phyloP scores from a whole-genome alignment of 2,797 vertebrate genomes.

The Champsocephalus gunnari region DNA sequence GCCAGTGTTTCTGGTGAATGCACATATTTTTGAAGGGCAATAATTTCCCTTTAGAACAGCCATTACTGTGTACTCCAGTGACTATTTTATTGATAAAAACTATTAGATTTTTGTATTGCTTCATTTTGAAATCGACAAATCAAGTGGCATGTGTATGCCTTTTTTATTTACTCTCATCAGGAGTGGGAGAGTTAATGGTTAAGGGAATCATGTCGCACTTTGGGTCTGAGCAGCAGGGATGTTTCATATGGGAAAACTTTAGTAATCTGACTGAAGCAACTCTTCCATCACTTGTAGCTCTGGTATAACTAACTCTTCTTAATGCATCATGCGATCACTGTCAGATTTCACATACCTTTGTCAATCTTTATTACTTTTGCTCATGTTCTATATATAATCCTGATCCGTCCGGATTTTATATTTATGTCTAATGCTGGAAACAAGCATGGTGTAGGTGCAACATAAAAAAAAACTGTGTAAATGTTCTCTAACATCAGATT shows the following conservation, averaged over 20 bases:
- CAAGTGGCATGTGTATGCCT: conserved; percentile 18
- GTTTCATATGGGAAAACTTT: conserved; percentile 15
- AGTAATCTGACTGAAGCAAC: conserved; percentile 19
- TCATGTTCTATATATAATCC: conserved; percentile 36
- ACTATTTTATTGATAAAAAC: conserved; percentile 27
- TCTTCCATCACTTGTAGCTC: conserved; percentile 14
- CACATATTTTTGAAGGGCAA: conserved; percentile 35
- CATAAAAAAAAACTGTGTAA: conserved; percentile 69
- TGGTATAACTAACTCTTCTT: conserved; percentile 3
- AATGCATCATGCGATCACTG: conserved; percentile 18
- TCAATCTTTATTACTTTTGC: conserved; percentile 33
- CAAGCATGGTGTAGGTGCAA: conserved; percentile 64
- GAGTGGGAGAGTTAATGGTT: conserved; percentile 6
- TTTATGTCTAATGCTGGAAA: conserved; percentile 65
- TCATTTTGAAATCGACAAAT: conserved; percentile 17
- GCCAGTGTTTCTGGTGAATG: conserved; percentile 18
- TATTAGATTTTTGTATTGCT: conserved; percentile 20
- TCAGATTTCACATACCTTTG: conserved; percentile 31
- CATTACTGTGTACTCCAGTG: conserved; percentile 10
- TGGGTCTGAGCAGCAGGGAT: background rate
- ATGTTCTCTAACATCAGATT: conserved; percentile 72
- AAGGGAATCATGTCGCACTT: conserved; percentile 19
- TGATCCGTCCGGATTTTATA: conserved; percentile 52
- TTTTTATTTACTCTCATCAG: conserved; percentile 15
- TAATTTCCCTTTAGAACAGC: conserved; percentile 10